Evolutionary conservation across 2,113 vertebrate species (phyloP).

Genomic region (Bos indicus): DNA sequence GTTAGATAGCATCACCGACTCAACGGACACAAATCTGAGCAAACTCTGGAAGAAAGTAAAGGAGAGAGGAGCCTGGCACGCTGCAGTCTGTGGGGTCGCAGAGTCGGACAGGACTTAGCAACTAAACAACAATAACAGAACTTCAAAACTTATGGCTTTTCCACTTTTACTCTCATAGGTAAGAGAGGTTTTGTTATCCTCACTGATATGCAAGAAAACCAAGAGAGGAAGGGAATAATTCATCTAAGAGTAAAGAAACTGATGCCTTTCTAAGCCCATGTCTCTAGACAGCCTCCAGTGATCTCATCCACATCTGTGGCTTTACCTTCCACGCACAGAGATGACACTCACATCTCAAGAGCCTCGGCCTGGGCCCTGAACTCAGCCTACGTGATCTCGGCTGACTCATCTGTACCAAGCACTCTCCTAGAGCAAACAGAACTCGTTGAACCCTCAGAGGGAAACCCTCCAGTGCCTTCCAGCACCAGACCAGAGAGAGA

Average conservation of each 20-base stretch:
- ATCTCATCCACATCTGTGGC: neutral
- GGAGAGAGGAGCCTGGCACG: neutral
- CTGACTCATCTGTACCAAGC: neutral
- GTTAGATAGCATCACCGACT: neutral
- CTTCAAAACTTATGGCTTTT: neutral
- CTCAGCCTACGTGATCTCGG: neutral
- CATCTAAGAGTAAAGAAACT: neutral
- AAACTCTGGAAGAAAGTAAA: neutral
- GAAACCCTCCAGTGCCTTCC: neutral
- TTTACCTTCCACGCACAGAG: neutral
- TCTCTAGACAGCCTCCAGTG: neutral
- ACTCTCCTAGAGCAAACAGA: neutral
- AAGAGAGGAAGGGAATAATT: neutral
- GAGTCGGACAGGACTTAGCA: neutral
- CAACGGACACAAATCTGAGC: neutral
- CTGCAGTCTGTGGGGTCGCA: neutral
- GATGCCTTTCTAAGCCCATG: neutral
- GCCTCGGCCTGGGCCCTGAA: neutral
- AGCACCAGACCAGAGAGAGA: neutral
- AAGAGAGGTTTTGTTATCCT: conserved; percentile 1
- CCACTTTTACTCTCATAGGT: neutral
- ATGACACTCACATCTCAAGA: neutral
- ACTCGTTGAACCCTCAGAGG: neutral
- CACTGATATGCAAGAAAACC: neutral
- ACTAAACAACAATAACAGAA: neutral